Percentiles rank a stretch among this genome's conserved stretches.
These are phyloP conservation scores for Zoanthus gigantus DNA, from an alignment of 92 coral and sea anemone genomes.

Conservation along the genomic window DNA sequence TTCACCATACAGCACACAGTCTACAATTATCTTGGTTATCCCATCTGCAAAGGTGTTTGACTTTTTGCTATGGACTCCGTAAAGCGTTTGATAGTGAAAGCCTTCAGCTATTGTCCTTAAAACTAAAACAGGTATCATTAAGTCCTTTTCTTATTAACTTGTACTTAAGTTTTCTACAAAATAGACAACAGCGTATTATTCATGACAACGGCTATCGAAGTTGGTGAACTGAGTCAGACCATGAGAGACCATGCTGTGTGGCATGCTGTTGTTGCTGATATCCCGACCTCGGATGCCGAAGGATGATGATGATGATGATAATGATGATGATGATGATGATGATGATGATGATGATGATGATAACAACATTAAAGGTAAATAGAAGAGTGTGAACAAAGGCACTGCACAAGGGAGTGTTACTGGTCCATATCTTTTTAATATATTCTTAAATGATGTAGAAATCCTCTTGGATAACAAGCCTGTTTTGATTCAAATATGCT, in stretches of 20 bases:
- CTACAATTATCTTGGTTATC: conserved; percentile 34
- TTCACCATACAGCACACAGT: conserved; percentile 58
- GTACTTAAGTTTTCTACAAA: conserved; percentile 44
- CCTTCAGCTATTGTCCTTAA: conserved; percentile 41
- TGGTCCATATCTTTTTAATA: neutral
- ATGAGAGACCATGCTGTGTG: too few species aligned
- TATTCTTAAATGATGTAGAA: neutral
- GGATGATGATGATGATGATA: too few species aligned
- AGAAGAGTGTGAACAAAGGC: neutral
- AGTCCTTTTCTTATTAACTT: conserved; percentile 58
- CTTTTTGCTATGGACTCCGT: conserved; percentile 66
- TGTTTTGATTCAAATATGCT: conserved; percentile 56
- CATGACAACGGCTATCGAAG: too few species aligned
- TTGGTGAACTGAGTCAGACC: too few species aligned
- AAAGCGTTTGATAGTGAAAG: conserved; percentile 64
- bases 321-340: too few species aligned
- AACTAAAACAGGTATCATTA: conserved; percentile 50
- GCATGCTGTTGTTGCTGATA: too few species aligned
- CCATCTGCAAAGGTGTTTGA: conserved; percentile 36
- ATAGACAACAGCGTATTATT: conserved; percentile 40
- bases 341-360: too few species aligned
- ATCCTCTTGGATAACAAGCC: neutral
- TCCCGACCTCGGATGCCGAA: too few species aligned
- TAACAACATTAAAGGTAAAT: conserved; percentile 26
- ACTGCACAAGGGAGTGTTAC: neutral